These are phyloP conservation scores for Ceratosolen solmsi DNA, from an alignment of 1,140 invertebrate genomes.

Conservation along the genomic window DNA sequence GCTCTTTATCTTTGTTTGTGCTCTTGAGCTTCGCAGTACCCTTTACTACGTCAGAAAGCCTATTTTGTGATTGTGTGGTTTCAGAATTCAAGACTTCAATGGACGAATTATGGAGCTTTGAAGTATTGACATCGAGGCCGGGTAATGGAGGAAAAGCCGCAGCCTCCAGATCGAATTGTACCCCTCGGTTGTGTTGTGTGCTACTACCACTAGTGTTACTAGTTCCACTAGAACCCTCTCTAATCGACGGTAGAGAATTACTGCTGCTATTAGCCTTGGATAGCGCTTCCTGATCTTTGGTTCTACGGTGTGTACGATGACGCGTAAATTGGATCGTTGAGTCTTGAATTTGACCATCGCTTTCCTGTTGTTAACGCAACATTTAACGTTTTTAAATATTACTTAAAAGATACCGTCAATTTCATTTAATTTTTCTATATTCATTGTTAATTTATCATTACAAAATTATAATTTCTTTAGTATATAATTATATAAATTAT, in stretches of 20 bases:
- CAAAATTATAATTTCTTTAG: no score
- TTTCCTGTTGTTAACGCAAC: slow-evolving; percentile 61
- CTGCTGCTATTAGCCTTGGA: slow-evolving; percentile 62
- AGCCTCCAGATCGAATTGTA: slow-evolving; percentile 86
- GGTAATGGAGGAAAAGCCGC: slow-evolving; percentile 88
- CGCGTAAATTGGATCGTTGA: slow-evolving; percentile 66
- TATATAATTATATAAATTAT: no score
- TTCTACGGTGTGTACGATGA: slow-evolving; percentile 71
- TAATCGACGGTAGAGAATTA: slow-evolving; percentile 63
- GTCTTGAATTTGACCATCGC: slow-evolving; percentile 63
- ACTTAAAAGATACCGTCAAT: not conserved
- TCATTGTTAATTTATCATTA: not conserved
- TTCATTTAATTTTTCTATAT: not conserved
- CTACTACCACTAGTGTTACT: slow-evolving; percentile 56
- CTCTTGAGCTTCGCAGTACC: slow-evolving; percentile 79
- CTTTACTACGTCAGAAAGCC: slow-evolving; percentile 87
- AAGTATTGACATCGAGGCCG: slow-evolving; percentile 72
- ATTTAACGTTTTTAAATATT: no score
- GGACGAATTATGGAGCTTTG: slow-evolving; percentile 64
- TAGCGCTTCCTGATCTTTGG: slow-evolving; percentile 70
- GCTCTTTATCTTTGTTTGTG: slow-evolving; percentile 70
- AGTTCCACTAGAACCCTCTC: slow-evolving; percentile 57
- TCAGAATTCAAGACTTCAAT: slow-evolving; percentile 60
- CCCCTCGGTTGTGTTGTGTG: slow-evolving; percentile 69
- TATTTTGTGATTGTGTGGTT: slow-evolving; percentile 72